Base-by-base conservation (phyloP, 2,888 invertebrate genomes). In the Drosophila fulvimacula region DNA sequence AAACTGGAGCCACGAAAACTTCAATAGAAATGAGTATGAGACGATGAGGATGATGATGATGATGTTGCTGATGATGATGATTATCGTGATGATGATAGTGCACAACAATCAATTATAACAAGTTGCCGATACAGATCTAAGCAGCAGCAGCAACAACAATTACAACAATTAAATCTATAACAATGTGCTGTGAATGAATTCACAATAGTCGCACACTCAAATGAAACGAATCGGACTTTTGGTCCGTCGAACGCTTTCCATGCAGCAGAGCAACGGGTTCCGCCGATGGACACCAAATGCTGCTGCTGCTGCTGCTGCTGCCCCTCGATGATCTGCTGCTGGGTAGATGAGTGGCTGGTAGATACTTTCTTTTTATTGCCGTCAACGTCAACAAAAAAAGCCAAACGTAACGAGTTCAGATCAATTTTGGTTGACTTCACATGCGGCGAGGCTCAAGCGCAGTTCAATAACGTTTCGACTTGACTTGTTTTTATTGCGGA, bases 361-460 rank as follows among this genome's bases (percentile, higher is more conserved):
- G 89, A 88, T 88, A 86, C 85, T 86, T 86, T 86, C 85, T 89
- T 86, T 85, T 89, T 86, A 89, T 85, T 89, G 89, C 88, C 88
- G 64, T 79, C 70, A 67, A 76, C 75, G 46, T 62, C 63, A 44
- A 57, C 44, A 60, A 56, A 32, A 39, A 78, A 81, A 85, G 65
- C 69, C 68, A 81, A 83, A 83, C 88, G 76, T 79, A 84, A 88
- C 83, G 83, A 84, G 83, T 84, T 84, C 89, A 88, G 89, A 89
- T 87, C 85, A 87, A 85, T 89, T 84, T 88, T 88, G 74, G 89
- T 82, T 89, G 82, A 85, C 86, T 88, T 71, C 79, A 76, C 79
- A 74, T 61, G 64, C 69, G 68, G 76, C 65, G 76, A 63, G 62
- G 53, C 46, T 65, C 64, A 55, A 77, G 69, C 70, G 62, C 55